These are phyloP conservation scores for Petrolisthes manimaculis DNA, from an alignment of 2,888 invertebrate genomes.

Conservation along the genomic window DNA sequence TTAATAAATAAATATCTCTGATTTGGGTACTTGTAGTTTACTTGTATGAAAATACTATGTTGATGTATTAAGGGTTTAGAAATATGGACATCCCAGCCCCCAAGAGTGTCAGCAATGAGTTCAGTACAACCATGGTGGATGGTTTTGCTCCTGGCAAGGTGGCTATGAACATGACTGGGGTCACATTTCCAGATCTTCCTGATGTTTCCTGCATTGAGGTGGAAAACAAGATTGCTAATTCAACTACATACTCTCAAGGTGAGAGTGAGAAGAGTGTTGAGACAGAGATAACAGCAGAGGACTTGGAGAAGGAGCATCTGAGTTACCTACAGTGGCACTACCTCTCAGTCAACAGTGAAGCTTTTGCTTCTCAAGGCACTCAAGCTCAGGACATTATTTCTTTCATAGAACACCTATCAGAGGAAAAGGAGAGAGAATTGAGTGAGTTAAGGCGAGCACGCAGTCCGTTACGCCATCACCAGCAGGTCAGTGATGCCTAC, in stretches of 20 bases:
- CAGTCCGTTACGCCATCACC: constrained; percentile 3
- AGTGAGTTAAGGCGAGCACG: neutral
- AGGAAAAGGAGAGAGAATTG: neutral
- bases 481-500: constrained; percentile 9
- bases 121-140: constrained; percentile 33
- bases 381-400: neutral
- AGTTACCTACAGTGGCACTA: constrained; percentile 26
- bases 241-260: constrained; percentile 1
- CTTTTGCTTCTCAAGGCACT: constrained; percentile 4
- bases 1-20: too few species aligned
- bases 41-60: too few species aligned
- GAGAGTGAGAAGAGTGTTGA: neutral
- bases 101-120: too few species aligned
- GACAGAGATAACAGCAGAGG: constrained; percentile 13
- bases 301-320: constrained; percentile 27
- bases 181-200: constrained; percentile 27
- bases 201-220: constrained; percentile 32
- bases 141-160: constrained; percentile 31
- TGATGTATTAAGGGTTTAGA: too few species aligned
- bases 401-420: neutral
- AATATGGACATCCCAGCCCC: too few species aligned
- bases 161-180: constrained; percentile 23
- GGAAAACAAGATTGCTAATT: constrained; percentile 11
- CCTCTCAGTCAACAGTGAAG: constrained; percentile 7
- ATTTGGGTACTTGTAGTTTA: too few species aligned